Conservation (phyloP, 1,140 invertebrate genomes). For the Apis florea region DNA sequence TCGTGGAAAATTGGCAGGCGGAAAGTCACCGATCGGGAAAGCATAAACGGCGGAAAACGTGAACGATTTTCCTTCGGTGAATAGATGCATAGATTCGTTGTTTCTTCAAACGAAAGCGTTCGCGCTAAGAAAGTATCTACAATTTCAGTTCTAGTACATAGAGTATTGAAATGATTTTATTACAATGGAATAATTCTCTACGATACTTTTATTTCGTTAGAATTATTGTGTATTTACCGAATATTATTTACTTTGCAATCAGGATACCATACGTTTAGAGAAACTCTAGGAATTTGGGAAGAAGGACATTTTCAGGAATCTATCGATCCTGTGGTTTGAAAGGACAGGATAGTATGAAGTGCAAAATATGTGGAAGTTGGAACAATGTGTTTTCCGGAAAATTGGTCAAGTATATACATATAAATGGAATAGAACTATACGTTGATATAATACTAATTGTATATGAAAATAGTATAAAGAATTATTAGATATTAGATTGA, state of each 20-base stretch:
- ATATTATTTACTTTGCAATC: not conserved
- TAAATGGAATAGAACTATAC: too few relatives aligned
- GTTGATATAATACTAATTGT: too few relatives aligned
- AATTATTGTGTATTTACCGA: not conserved
- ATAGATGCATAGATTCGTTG: not conserved
- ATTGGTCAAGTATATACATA: not conserved
- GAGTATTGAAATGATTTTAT: too few relatives aligned
- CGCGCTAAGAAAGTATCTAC: too few relatives aligned
- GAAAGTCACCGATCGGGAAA: slow-evolving; percentile 39
- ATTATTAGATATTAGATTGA: not conserved
- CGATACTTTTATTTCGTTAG: not conserved
- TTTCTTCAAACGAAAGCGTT: not conserved
- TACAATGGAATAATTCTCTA: too few relatives aligned
- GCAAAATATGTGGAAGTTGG: not conserved
- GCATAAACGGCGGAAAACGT: slow-evolving; percentile 39
- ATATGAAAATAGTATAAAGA: not conserved
- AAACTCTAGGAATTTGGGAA: not conserved
- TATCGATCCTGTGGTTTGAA: not conserved
- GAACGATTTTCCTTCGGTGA: slow-evolving; percentile 30
- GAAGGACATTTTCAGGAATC: not conserved
- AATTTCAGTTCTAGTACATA: too few relatives aligned
- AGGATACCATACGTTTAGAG: slow-evolving; percentile 3
- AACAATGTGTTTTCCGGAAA: not conserved
- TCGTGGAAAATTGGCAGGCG: slow-evolving; percentile 42
- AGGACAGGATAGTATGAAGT: slow-evolving; percentile 7